A percentile compares a stretch with the other conserved stretches of the same genome.
These are phyloP conservation scores for Sinodicranocentrus sp. DNA, from an alignment of 2,888 invertebrate genomes.

Conservation along the genomic window DNA sequence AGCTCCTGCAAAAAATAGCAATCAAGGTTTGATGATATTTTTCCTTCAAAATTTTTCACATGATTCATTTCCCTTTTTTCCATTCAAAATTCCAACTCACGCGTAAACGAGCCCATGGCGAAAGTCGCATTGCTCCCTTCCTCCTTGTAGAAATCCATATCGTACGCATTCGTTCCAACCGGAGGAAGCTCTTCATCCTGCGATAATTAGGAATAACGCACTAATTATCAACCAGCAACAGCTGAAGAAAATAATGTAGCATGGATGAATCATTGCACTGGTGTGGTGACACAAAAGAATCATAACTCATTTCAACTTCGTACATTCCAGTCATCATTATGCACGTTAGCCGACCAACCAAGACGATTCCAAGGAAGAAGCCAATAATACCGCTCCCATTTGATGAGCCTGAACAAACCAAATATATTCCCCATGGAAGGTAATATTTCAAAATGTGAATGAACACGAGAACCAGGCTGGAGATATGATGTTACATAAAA, in stretches of 20 bases:
- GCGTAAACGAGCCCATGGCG: conserved; percentile 37
- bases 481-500: too few species aligned
- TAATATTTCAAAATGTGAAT: neutral
- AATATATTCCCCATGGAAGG: conserved; percentile 26
- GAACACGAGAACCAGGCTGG: too few species aligned
- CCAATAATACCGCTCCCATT: conserved; percentile 33
- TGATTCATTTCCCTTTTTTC: neutral
- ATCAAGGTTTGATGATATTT: neutral
- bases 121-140: conserved; percentile 45
- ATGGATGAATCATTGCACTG: neutral
- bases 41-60: neutral
- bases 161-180: conserved; percentile 38
- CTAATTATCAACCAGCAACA: conserved; percentile 28
- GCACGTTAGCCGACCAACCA: conserved; percentile 39
- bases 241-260: neutral
- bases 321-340: conserved; percentile 45
- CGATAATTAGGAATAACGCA: conserved; percentile 24
- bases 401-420: neutral
- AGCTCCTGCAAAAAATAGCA: conserved; percentile 3
- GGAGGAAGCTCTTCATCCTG: neutral
- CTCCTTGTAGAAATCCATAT: conserved; percentile 19
- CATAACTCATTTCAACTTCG: conserved; percentile 26
- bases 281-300: conserved; percentile 8
- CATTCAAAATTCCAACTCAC: conserved; percentile 38
- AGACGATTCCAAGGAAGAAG: conserved; percentile 44